phyloP scores from a whole-genome alignment of 2,888 invertebrate genomes.

The Oxystoma pomonae region DNA sequence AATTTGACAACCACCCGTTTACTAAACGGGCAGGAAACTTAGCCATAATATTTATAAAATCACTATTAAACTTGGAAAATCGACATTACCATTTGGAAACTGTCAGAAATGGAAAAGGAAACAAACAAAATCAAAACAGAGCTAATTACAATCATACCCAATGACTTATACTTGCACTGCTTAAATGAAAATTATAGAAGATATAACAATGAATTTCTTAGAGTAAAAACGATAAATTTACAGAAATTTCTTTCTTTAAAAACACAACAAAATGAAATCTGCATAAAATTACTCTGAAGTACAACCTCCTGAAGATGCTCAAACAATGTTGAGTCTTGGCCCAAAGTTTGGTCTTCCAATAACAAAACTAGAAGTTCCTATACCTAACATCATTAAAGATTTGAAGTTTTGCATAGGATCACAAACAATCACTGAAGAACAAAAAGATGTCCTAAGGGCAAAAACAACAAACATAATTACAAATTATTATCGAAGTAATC shows the following conservation, averaged over 20 bases:
- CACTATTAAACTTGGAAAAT: not conserved
- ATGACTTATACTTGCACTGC: no score
- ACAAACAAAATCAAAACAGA: no score
- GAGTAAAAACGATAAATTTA: not conserved
- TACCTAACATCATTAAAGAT: not conserved
- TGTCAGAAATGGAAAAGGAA: no score
- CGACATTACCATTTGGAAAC: not conserved
- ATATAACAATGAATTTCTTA: not conserved
- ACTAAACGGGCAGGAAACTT: not conserved
- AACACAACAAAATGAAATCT: not conserved
- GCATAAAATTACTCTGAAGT: not conserved
- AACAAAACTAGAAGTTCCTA: not conserved
- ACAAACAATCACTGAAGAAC: not conserved
- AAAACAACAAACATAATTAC: not conserved
- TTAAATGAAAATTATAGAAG: not conserved
- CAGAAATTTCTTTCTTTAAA: not conserved
- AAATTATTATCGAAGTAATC: not conserved
- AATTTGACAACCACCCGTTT: not conserved
- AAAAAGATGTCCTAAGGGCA: not conserved
- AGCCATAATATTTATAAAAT: not conserved
- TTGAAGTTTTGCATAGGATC: not conserved
- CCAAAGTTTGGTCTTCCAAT: not conserved
- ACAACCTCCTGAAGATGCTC: not conserved
- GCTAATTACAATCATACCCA: no score
- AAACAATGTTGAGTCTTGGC: not conserved